Base-by-base conservation (phyloP, 2,113 vertebrate species). In the Cygnus atratus region DNA sequence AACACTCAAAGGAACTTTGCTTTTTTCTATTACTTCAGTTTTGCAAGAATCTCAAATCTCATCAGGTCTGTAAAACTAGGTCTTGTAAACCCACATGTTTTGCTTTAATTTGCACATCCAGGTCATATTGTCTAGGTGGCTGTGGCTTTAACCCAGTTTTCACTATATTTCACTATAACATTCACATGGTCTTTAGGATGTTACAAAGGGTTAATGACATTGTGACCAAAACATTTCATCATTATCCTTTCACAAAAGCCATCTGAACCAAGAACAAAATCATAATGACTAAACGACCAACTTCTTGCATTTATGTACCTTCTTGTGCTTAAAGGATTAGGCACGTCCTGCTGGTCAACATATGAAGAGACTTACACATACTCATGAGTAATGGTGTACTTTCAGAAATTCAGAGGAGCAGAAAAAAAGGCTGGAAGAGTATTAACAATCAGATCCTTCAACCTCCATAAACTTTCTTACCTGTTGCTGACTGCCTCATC, bases 401-500 rank as follows among this genome's bases (percentile, higher is more conserved):
- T 83, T 33, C 89, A 95, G 17, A 89, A 75, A 91, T 54, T 72
- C 1, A 81, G 52, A 80, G 78, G 21, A 91, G 66, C 33, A 85
- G 58, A 43, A 84, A 77, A 67, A 70, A 62, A 68, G 39, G 29
- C 35, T 33, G 21, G 52, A 18, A 71, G 35, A 80, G 66, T 35
- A 84, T 39, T 70, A 92, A 61, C 25, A 92, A 46, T 66, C 33
- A 91, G 54, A 83, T 46, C 17, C n/a, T 29, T 78, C 57, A 76
- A 90, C 19, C 28, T 89, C 65, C 88, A 95, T 75, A 78, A 85
- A 78, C 78, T 90, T 95, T 94, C 99, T 99, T 98, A 99, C 99
- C 99, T 99, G 98, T 72, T 95, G 97, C 86, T 46, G 98, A 97
- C 98, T 99, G 98, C 97, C 97, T 98, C 97, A 96, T 95, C 97